phyloP scores from a whole-genome alignment of 2,797 vertebrate species.

The Sebastolobus altivelis region DNA sequence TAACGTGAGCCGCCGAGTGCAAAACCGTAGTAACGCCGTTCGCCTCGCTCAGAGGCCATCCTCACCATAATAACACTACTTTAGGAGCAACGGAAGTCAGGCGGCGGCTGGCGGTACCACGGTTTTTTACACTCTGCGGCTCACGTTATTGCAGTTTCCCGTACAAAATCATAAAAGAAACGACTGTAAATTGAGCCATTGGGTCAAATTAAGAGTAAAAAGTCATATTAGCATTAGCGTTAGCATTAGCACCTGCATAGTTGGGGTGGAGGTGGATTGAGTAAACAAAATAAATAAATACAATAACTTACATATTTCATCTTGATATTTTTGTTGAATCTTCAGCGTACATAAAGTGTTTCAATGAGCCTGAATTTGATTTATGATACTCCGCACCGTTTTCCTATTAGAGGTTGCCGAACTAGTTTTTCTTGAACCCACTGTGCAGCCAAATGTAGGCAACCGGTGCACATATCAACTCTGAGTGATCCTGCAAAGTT shows the following conservation, averaged over 20 bases:
- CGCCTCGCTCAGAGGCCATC: too few relatives aligned
- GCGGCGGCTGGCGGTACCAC: rapidly evolving
- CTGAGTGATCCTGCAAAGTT: neutral
- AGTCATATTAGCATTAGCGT: neutral
- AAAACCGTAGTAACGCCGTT: too few relatives aligned
- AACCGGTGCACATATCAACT: neutral
- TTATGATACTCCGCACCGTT: neutral
- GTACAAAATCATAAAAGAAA: neutral
- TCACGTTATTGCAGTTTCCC: too few relatives aligned
- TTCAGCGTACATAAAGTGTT: neutral
- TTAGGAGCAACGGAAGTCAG: too few relatives aligned
- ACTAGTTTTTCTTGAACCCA: neutral
- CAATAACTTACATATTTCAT: neutral
- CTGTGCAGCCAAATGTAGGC: neutral
- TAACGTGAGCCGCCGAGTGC: too few relatives aligned
- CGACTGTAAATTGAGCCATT: neutral
- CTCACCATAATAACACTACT: too few relatives aligned
- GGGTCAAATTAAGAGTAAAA: neutral
- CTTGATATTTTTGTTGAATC: neutral
- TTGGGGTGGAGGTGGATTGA: neutral
- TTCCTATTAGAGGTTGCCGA: neutral
- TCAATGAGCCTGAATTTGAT: neutral
- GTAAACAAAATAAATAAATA: neutral
- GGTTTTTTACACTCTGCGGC: too few relatives aligned
- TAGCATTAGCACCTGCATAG: neutral